Evolutionary conservation across 2,888 invertebrate species (phyloP), one percentile per base, ranked within the genome.

Genomic region (Lycia hirtaria): DNA sequence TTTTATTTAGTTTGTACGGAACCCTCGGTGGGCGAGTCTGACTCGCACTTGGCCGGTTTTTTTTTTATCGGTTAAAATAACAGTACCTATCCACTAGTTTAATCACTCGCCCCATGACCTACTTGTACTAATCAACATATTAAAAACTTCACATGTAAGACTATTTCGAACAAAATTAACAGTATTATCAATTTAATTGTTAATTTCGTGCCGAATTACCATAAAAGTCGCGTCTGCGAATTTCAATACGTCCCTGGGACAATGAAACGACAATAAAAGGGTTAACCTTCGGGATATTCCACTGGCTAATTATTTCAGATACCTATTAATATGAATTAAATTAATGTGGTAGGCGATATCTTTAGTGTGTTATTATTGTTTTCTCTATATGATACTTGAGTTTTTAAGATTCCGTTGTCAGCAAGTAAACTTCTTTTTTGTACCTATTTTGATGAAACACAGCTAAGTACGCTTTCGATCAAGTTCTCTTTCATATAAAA

Each of bases 191-290:
- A 57, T 60, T 67, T 56, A 53, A 62, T 59, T 57, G 48, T 22
- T 43, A 37, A 50, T 64, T 57, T 62, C 55, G 58, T 67, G 55
- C 26, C 33, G 17, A 53, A 64, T 67, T 67, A 61, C 30, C 64
- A 67, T 67, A 59, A 60, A 24, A 40, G 15, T 37, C 20, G 37
- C n/a, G 19, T 37, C 10, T 56, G 44, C 52, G 28, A 56, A 60
- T 55, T 54, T 45, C 51, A 53, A 60, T 37, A 55, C 61, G 51
- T 63, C 56, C 55, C 44, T 26, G 53, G 33, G 55, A 41, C 28
- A 1, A n/a, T 17, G 3, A 24, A 26, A 17, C 15, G 17, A 7
- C 15, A 28, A 17, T 50, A 40, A 38, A 33, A 14, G 35, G 35
- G 6, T 37, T 28, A 26, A 26, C 26, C 24, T 41, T 41, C 7